Base-by-base conservation (phyloP, 2,113 vertebrate species). In the Corythornis madagascariensis region DNA sequence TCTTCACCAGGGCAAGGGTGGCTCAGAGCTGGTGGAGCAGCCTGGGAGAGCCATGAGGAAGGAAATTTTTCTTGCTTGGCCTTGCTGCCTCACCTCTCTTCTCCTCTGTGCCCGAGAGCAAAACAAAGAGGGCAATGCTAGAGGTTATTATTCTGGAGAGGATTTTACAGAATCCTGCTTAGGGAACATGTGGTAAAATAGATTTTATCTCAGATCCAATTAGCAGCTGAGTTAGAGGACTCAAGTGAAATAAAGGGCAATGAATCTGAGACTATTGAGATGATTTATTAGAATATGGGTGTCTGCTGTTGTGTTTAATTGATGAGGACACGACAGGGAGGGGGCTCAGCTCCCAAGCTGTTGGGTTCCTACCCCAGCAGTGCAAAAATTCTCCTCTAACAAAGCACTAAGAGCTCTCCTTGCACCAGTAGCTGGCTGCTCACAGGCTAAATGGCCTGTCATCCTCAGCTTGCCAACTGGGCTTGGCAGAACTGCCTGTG, bases 251-350 rank as follows among this genome's bases (percentile, higher is more conserved):
- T 89, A 96, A 96, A 96, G 97, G 97, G 96, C 96, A 96, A 97
- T 88, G 97, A 97, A 96, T 97, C 97, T 67, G 67, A 94, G 97
- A 98, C 98, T 97, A 98, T 98, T 98, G 98, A 96, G 97, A 98
- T 98, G 98, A 98, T 98, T 98, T 98, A 98, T 98, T 97, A 88
- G 94, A 95, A 73, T 86, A 94, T 28, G 77, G 95, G 95, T 97
- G 97, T 93, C 96, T 96, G 84, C 96, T 94, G 92, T 97, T 96
- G 97, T 98, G 96, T 97, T 98, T 98, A 97, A 98, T 98, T 98
- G 98, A 98, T 98, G 98, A 98, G 96, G 95, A 96, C 96, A 96
- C 81, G 24, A 97, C 96, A 91, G 97, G 97, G 95, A 97, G 97
- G 84, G 97, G 95, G 94, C 94, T 97, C 98, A 98, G 96, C 98